Evolutionary conservation across 2,888 invertebrate species (phyloP), one percentile per base, ranked within the genome.

Genomic region (Podotricha telesiphe): DNA sequence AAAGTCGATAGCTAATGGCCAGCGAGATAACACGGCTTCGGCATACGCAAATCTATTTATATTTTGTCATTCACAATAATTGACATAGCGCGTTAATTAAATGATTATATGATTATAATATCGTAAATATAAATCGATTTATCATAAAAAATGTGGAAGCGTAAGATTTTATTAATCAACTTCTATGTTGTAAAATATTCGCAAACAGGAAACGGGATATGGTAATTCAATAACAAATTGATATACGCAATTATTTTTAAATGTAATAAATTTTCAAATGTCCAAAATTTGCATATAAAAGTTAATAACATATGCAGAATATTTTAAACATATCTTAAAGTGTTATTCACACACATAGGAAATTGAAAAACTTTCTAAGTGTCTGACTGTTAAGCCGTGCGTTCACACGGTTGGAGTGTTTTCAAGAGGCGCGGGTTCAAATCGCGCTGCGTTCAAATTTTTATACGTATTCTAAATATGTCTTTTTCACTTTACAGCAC

Each of bases 11-110:
- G 59, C 22, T 61, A 55, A 69, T 69, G 48, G 51, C 17, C 20
- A 22, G 10, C 8, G 62, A 56, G 65, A 62, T 69, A 68, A 70
- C n/a, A 42, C 28, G 28, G 28, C 28, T 4, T 28, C 58, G 61
- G 62, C 51, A 63, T 71, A 65, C 56, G 68, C 65, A 66, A 66
- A 69, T 71, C 56, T 40, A 58, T 50, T 59, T 62, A 48, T 62
- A 34, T 62, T 17, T 65, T 50, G 66, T 45, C 68, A 70, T 70
- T 70, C 70, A 70, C 65, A 61, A 61, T 48, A 48, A 56, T 65
- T 65, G 65, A 65, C 65, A 8, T 65, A 28, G 20, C 13, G 22
- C 45, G 37, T 56, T 65, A 47, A 62, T 62, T 47, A 55, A 20
- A 55, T 45, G 20, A 22, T 59, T 47, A 56, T 40, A 55, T 56